Conservation (phyloP, 2,113 vertebrate genomes). For the Ardeotis arabs region DNA sequence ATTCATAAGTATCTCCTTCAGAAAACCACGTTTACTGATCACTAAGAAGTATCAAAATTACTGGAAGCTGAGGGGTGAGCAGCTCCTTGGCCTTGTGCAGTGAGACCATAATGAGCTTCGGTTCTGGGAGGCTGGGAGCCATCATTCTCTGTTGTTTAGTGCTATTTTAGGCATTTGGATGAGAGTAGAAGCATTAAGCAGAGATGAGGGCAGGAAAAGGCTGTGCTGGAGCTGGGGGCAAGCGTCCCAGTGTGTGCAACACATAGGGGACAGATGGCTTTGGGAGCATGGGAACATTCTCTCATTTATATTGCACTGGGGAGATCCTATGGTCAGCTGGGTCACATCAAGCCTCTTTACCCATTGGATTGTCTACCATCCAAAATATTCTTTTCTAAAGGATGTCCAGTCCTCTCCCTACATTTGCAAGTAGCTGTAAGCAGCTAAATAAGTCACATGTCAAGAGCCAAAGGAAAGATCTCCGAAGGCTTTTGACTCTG, state of each 20-base stretch:
- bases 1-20: neutral
- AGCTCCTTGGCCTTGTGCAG: neutral
- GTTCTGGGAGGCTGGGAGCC: neutral
- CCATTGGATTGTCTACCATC: neutral
- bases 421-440: neutral
- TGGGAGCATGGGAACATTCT: neutral
- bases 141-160: neutral
- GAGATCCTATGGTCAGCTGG: neutral
- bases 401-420: neutral
- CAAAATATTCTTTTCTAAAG: neutral
- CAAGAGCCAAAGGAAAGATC: neutral
- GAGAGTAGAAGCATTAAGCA: neutral
- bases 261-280: neutral
- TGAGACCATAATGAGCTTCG: rapidly evolving
- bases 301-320: neutral
- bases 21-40: neutral
- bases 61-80: neutral
- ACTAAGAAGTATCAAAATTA: neutral
- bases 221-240: neutral
- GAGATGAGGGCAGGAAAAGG: neutral
- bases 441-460: neutral
- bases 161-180: neutral
- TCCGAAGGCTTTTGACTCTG: neutral
- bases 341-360: neutral
- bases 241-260: neutral